Evolutionary conservation across 2,113 vertebrate genomes (phyloP), one percentile per base, ranked within the genome.

Genomic region (Cavia aperea): DNA sequence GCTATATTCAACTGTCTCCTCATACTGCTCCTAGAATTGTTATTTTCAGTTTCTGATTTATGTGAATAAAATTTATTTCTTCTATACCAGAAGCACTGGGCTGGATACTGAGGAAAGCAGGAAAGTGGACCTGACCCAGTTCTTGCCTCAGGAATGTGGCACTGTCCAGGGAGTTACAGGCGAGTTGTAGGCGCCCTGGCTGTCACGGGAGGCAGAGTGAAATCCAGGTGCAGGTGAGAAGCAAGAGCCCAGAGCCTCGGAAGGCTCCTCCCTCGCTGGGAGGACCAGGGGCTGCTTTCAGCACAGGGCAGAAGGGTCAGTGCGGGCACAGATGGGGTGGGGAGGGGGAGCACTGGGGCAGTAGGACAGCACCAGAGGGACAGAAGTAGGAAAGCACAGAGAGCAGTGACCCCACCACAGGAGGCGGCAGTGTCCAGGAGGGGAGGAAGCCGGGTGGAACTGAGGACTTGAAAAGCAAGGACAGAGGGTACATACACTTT

Each of bases 381-480:
- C 91, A 92, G 87, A 92, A 92, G 66, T 65, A 62, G 81, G 93
- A 91, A 88, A 75, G 81, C 62, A 66, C 66, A 70, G 43, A 87
- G 85, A 92, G 81, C 58, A 86, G 89, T 43, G 62, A 92, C 72
- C 78, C 86, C 88, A 19, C 90, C 39, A 31, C 8, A 39, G 46
- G 46, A 51, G 24, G 14, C 5, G 29, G 83, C 5, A 56, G 63
- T 60, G 36, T 46, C 46, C 81, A 29, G 46, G 66, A 88, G 54
- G n/a, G 78, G 78, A 83, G 86, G 82, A 90, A 94, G 56, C 51
- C 79, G 73, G 93, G 89, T 88, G 77, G 94, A 66, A 82, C n/a
- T 43, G 82, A 88, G 62, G 24, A 19, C 56, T 92, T 82, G 68
- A 12, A 88, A 75, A 29, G 26, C 29, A 24, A 46, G 15, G 8